Conservation (phyloP, 1,140 invertebrate genomes). For the Trichoplusia ni region DNA sequence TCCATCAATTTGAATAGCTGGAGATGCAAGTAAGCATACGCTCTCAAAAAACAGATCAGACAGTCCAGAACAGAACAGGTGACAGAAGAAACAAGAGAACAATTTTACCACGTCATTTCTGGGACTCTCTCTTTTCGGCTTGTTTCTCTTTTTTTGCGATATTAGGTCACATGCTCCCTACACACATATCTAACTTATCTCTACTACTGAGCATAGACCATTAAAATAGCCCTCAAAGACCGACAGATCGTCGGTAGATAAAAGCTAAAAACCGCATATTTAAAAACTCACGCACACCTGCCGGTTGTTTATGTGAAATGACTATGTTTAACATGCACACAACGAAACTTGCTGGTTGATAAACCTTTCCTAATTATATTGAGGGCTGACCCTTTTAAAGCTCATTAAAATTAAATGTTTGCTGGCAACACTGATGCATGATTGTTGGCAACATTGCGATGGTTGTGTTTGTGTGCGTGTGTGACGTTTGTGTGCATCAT, state of each 20-base stretch:
- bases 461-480: conserved; percentile 7
- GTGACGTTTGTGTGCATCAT: background rate
- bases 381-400: conserved; percentile 47
- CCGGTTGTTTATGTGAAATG: background rate
- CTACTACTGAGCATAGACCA: no score
- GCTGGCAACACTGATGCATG: conserved; percentile 17
- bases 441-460: conserved; percentile 17
- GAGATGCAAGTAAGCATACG: no score
- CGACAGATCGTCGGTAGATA: no score
- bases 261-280: conserved; percentile 7
- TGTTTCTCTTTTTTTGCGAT: no score
- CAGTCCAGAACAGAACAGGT: no score
- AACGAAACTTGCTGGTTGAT: conserved; percentile 38
- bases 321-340: conserved; percentile 35
- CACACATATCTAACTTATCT: background rate
- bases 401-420: conserved; percentile 47
- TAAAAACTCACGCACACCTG: conserved; percentile 21
- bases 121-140: no score
- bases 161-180: no score
- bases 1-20: no score
- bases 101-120: no score
- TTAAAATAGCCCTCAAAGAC: no score
- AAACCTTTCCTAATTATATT: conserved; percentile 49
- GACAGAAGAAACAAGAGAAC: no score
- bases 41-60: no score